Base-by-base conservation (phyloP, 2,113 vertebrate species). In the Brachypodius melanocephalos region DNA sequence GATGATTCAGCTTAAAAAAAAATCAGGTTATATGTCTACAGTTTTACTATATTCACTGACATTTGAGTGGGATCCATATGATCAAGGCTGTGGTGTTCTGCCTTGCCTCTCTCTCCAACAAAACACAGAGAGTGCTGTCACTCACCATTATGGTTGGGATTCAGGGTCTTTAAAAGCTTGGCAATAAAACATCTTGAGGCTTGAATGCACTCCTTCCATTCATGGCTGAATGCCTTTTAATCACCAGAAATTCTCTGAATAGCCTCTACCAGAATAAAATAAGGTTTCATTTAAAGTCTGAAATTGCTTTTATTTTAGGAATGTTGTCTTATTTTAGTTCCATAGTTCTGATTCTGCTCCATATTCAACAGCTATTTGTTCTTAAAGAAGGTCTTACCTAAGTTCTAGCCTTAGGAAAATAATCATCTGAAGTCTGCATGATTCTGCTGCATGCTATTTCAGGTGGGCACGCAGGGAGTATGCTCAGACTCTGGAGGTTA, bases 321-420 rank as follows among this genome's bases (percentile, higher is more conserved):
- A 81, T 76, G 9, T 3, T 65, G 22, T 49, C 57, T 66, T 93
- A 61, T 88, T 94, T 95, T 90, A 54, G 46, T 85, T 93, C 32
- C 29, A n/a, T 28, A 85, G 42, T 46, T 83, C 85, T 73, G 75
- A 85, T 76, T 85, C 62, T 86, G n/a, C 57, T 88, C 49, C 42
- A 76, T 91, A 80, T 95, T 91, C 75, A 88, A 49, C 46, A 88
- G 67, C 49, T 93, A 69, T 90, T 93, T 85, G 73, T 76, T 93
- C 67, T 90, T 80, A 90, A 88, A 46, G 26, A 69, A 94, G 22
- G 16, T 49, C 63, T 85, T 76, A 45, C 36, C 81, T 85, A 71
- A 72, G 12, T 72, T 89, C 28, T 57, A 32, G 36, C 31, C 79
- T 93, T 89, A 85, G 55, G 54, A 61, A 82, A 91, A 94, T 58